These are phyloP conservation scores for Coecobrya sp. DNA, from an alignment of 2,888 invertebrate genomes.

Conservation along the genomic window DNA sequence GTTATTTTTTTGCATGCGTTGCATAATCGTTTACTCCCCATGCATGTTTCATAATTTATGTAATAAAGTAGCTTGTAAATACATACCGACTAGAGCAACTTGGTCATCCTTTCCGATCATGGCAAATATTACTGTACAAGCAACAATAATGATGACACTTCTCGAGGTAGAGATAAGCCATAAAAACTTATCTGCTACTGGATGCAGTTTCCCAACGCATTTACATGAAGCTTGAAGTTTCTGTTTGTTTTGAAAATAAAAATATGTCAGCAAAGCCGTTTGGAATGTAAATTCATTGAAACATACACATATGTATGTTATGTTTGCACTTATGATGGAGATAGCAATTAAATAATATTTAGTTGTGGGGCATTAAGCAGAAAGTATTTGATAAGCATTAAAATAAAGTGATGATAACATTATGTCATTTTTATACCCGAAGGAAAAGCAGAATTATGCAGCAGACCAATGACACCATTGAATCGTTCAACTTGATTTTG, in stretches of 20 bases:
- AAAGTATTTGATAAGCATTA: neutral
- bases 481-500: constrained; percentile 91
- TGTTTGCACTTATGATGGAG: no score
- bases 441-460: constrained; percentile 93
- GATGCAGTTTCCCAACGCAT: constrained; percentile 73
- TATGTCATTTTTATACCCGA: constrained; percentile 89
- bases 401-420: neutral
- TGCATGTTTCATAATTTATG: constrained; percentile 86
- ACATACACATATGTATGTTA: no score
- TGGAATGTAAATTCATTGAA: neutral
- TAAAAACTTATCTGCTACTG: constrained; percentile 89
- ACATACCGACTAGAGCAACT: constrained; percentile 79
- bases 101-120: constrained; percentile 79
- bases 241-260: constrained; percentile 60
- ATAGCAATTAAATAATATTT: no score
- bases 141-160: constrained; percentile 93
- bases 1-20: neutral
- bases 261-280: neutral
- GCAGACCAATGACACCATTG: constrained; percentile 92
- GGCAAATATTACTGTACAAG: constrained; percentile 90
- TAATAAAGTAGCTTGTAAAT: constrained; percentile 87
- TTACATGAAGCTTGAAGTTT: constrained; percentile 81
- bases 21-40: constrained; percentile 88
- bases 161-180: constrained; percentile 93
- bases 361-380: no score